Base-by-base conservation (phyloP, 92 coral and sea anemone species). In the Ricordea florida region DNA sequence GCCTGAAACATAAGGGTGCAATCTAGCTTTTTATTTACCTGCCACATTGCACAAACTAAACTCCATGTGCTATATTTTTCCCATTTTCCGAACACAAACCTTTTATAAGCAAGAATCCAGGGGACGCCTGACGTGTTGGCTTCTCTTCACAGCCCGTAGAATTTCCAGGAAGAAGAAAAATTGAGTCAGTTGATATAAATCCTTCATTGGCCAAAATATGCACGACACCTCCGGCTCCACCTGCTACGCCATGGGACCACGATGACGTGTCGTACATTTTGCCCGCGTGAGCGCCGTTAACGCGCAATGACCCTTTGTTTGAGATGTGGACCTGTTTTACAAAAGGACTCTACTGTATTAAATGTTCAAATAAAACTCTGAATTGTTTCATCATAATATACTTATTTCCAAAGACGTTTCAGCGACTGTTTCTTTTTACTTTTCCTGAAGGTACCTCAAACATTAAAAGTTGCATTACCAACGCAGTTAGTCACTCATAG, bases 201-300 rank as follows among this genome's bases (percentile, higher is more conserved):
- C 18, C 78, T 2, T 30, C 18, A 0, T 11, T 59, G 24, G 66
- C 66, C 49, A 55, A 24, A n/a, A 70, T 70, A 43, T 70, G 66
- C n/a, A 70, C 78, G 24, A 70, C 56, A 10, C 78, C 78, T 10
- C 78, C 78, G 35, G 52, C 78, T 14, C 66, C 78, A 4, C 78
- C 78, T 17, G 33, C 61, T 7, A 56, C 5, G 37, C 42, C 40
- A 2, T 1, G 1, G 10, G 16, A n/a, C 66, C 66, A 59, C 0
- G 6, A 29, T 3, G 46, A 28, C 4, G n/a, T 4, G 23, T 27
- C 20, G 25, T 59, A 10, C 10, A 10, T 59, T 34, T 33, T 35
- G 36, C 53, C 78, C 7, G 50, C 66, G 30, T 36, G 78, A 3
- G 47, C 78, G 14, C 74, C 78, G 27, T 70, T 59, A 6, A 70